Evolutionary conservation across 2,888 invertebrate species (phyloP), one percentile per base, ranked within the genome.

Genomic region (Scaeva pyrastri): DNA sequence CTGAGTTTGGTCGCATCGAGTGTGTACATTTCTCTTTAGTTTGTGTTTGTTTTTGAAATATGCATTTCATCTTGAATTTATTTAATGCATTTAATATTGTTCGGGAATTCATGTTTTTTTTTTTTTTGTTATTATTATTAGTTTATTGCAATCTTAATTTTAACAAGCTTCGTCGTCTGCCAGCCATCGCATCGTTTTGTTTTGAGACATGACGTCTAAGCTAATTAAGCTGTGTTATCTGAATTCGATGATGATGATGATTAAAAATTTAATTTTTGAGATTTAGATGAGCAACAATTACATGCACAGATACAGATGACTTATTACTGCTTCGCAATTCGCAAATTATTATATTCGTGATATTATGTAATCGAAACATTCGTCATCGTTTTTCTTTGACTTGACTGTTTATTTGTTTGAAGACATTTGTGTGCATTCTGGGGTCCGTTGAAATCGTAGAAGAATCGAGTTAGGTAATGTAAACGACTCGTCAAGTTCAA

Each of bases 221-320:
- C 36, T 55, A 77, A 85, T 85, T 76, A 43, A 79, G 45, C 39
- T 72, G 19, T 73, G 75, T 76, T 75, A 81, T 81, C 75, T 75
- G 39, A 75, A 70, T 60, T 64, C 72, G 58, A 76, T 75, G 71
- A 66, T 68, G 39, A 68, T 60, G 16, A 56, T 55, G 56, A 72
- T 68, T 52, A 68, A 39, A 50, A 50, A 21, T 60, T 36, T 31
- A 21, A 31, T 39, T 56, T 45, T 70, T 60, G 60, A 58, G 55
- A 78, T 77, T 26, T 78, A 62, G 50, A 84, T 39, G 43, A 75
- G 60, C 71, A 80, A 62, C 60, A 85, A 85, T 85, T 85, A 76
- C 58, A 80, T 70, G 60, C 76, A 76, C 81, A 73, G 60, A 80
- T 80, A 62, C 76, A 77, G 72, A 45, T 73, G 75, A 76, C 55